Percentiles rank a stretch among this genome's conserved stretches.
Evolutionary conservation across 2,888 invertebrate species (phyloP).

Genomic region (Trissolcus japonicus): DNA sequence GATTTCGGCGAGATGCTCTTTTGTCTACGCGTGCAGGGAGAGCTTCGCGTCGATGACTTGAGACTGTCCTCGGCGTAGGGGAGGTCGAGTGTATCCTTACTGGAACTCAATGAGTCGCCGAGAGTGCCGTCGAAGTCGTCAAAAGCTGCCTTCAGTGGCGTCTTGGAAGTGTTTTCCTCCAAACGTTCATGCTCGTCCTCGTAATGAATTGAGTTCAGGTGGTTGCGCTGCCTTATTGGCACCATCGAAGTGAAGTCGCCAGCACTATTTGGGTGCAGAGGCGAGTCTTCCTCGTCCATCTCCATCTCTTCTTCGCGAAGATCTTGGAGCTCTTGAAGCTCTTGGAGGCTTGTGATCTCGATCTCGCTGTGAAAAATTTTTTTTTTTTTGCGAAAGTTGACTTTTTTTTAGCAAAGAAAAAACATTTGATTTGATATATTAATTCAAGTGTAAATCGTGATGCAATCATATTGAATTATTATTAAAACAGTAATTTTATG

Average conservation of each 20-base stretch:
- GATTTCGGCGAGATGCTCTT: slow-evolving; percentile 67
- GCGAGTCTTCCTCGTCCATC: slow-evolving; percentile 63
- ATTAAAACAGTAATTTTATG: no score
- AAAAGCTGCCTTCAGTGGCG: slow-evolving; percentile 71
- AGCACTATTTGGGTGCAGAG: slow-evolving; percentile 67
- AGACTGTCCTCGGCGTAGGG: slow-evolving; percentile 72
- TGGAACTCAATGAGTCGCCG: slow-evolving; percentile 68
- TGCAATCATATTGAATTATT: no score
- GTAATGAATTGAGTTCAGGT: slow-evolving; percentile 64
- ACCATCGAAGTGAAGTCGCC: slow-evolving; percentile 71
- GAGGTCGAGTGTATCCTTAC: slow-evolving; percentile 70
- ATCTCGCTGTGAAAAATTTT: slow-evolving; percentile 63
- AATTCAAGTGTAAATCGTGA: no score
- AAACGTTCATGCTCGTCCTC: slow-evolving; percentile 55
- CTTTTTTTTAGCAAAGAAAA: neutral
- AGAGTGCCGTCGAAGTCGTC: slow-evolving; percentile 74
- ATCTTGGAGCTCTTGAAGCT: slow-evolving; percentile 68
- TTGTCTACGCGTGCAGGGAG: slow-evolving; percentile 65
- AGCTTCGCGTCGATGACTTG: slow-evolving; percentile 70
- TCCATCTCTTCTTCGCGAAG: slow-evolving; percentile 66
- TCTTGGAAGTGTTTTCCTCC: slow-evolving; percentile 63
- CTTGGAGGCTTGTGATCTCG: slow-evolving; percentile 67
- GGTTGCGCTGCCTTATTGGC: slow-evolving; percentile 67
- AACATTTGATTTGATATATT: no score
- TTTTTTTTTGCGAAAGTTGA: neutral